Percentiles rank a stretch among this genome's conserved stretches.
Conservation (phyloP, 2,113 vertebrate species). For the Urocitellus parryii region DNA sequence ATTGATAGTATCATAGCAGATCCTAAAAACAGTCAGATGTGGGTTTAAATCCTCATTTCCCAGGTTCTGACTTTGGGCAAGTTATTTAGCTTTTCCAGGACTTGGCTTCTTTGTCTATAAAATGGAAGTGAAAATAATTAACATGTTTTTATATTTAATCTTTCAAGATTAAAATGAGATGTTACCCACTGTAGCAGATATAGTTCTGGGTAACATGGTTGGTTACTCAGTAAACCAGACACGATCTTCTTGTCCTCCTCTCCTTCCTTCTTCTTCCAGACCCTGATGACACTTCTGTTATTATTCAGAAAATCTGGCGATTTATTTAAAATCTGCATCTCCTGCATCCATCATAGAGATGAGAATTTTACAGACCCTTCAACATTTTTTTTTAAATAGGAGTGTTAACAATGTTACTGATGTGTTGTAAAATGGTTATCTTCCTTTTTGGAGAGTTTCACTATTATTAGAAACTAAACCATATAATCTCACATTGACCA, state of each 20-base stretch:
- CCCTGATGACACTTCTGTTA: background rate
- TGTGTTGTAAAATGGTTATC: constrained; percentile 16
- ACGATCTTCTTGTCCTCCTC: background rate
- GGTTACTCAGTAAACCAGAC: background rate
- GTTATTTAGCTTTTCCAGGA: background rate
- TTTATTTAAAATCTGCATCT: background rate
- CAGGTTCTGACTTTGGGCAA: background rate
- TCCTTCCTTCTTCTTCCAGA: background rate
- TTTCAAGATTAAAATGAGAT: background rate
- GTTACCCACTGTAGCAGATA: background rate
- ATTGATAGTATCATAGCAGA: background rate
- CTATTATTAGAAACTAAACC: background rate
- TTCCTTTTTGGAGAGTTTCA: constrained; percentile 1
- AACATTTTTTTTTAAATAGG: background rate
- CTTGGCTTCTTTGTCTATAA: constrained; percentile 5
- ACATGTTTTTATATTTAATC: background rate
- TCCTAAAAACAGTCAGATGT: background rate
- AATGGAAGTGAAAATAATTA: constrained; percentile 36
- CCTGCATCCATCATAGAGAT: background rate
- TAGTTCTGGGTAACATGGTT: background rate
- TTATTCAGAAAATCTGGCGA: constrained; percentile 25
- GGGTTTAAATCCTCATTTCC: background rate
- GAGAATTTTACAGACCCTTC: background rate
- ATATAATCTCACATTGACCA: background rate
- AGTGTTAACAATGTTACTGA: background rate